Evolutionary conservation across 2,797 vertebrate genomes (phyloP), one percentile per base, ranked within the genome.

Genomic region (Dicrostonyx torquatus): DNA sequence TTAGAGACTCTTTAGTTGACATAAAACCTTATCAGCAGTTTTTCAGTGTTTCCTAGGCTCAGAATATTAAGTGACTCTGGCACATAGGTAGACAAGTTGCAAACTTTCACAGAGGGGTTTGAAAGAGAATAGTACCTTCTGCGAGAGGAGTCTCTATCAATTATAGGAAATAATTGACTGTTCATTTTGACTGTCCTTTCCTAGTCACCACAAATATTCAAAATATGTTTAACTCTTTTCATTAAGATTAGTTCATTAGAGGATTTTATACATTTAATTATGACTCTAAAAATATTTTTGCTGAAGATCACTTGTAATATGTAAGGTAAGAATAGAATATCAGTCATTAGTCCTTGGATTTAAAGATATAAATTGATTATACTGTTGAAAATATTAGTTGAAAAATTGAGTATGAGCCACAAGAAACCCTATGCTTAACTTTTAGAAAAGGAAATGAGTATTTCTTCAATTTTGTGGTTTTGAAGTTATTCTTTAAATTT

Each of bases 391-490:
- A 43, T n/a, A 64, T 5, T 75, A 22, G 31, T 13, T 60, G 77
- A 18, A 79, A 24, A 64, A 18, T 87, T 90, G 53, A 70, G 9
- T 62, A 73, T 87, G 15, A 14, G 12, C 84, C 60, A 0, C 0
- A 62, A 80, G 40, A 48, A 95, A 94, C 58, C 18, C 34, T 0
- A 0, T 13, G 37, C 55, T 84, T 85, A 20, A 76, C 40, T 76
- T 87, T 77, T 40, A 48, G 13, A 45, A 70, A 96, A 97, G 85
- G 64, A 96, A 93, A 75, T 68, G 40, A 84, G 11, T 50, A 68
- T 73, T 93, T 89, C 90, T 75, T 76, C 70, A 24, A 95, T 34
- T 26, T 66, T 93, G 17, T 80, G 45, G 10, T 94, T 96, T 93
- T 77, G 22, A 93, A 55, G 24, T 60, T 77, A 34, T 20, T 53